Conservation (phyloP, 2,888 invertebrate species). For the Lumbricus terrestris region DNA sequence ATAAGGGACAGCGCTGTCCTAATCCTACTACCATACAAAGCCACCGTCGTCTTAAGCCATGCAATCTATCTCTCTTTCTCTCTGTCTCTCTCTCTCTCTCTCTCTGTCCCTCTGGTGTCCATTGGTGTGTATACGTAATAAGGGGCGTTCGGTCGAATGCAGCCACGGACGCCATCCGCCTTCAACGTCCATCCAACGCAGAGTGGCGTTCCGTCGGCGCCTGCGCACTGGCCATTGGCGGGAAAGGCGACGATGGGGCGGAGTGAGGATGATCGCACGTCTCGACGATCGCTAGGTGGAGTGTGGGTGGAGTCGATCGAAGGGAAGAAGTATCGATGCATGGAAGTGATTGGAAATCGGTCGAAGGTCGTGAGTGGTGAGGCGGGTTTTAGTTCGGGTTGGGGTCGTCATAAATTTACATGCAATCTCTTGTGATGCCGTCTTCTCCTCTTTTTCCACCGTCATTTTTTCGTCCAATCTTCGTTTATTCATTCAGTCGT, state of each 20-base stretch:
- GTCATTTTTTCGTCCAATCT: too few relatives aligned
- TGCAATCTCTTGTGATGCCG: not conserved
- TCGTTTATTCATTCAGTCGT: too few relatives aligned
- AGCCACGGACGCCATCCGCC: not conserved
- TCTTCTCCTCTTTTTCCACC: not conserved
- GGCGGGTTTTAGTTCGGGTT: not conserved
- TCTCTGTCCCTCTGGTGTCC: too few relatives aligned
- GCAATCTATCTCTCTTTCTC: too few relatives aligned
- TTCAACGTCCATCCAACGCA: not conserved
- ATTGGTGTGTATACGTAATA: slow-evolving; percentile 13
- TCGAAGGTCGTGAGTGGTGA: not conserved
- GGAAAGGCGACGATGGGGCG: slow-evolving; percentile 9
- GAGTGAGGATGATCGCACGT: not conserved
- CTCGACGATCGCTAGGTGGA: not conserved
- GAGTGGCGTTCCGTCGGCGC: not conserved
- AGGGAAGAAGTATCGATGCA: too few relatives aligned
- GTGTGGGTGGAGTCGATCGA: not conserved
- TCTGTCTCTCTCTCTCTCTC: too few relatives aligned
- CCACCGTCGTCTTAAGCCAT: too few relatives aligned
- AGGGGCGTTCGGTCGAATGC: not conserved
- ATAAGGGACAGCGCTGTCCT: too few relatives aligned
- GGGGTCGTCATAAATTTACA: not conserved
- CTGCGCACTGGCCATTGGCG: not conserved
- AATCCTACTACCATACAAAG: too few relatives aligned
- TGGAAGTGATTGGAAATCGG: too few relatives aligned